A percentile compares a stretch with the other conserved stretches of the same genome.
These are phyloP conservation scores for Zygothrica quintamaculata DNA, from an alignment of 2,888 invertebrate genomes.

Conservation along the genomic window DNA sequence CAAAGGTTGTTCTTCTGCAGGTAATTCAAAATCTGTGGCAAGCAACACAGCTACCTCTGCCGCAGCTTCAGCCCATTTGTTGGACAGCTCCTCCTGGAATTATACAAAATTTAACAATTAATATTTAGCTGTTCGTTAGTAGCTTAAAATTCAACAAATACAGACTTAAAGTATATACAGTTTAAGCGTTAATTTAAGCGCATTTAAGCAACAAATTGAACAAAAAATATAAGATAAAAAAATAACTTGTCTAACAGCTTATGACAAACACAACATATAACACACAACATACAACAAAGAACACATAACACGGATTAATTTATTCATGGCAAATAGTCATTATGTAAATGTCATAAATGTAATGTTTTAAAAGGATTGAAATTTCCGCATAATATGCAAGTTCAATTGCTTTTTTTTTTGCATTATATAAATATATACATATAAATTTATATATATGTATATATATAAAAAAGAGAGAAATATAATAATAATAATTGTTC, in stretches of 20 bases:
- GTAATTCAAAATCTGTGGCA: slow-evolving; percentile 84
- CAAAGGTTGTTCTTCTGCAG: slow-evolving; percentile 86
- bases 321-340: slow-evolving; percentile 1
- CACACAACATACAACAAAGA: too few species aligned
- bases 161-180: too few species aligned
- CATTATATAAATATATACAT: neutral
- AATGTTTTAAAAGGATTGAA: slow-evolving; percentile 26
- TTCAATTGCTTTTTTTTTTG: slow-evolving; percentile 14
- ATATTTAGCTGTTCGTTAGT: too few species aligned
- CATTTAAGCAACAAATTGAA: too few species aligned
- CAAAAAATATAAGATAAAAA: slow-evolving; percentile 4
- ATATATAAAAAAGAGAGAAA: too few species aligned
- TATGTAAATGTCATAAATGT: slow-evolving; percentile 14
- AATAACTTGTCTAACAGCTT: too few species aligned
- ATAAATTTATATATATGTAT: neutral
- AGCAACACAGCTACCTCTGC: slow-evolving; percentile 87
- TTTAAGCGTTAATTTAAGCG: too few species aligned
- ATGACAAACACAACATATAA: too few species aligned
- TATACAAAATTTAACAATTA: too few species aligned
- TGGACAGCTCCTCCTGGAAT: slow-evolving; percentile 84
- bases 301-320: too few species aligned
- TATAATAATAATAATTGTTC: slow-evolving; percentile 18
- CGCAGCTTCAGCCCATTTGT: slow-evolving; percentile 88
- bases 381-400: slow-evolving; percentile 13
- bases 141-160: too few species aligned